Evolutionary conservation across 2,888 invertebrate species (phyloP), one percentile per base, ranked within the genome.

Genomic region (Temnothorax ravouxi): DNA sequence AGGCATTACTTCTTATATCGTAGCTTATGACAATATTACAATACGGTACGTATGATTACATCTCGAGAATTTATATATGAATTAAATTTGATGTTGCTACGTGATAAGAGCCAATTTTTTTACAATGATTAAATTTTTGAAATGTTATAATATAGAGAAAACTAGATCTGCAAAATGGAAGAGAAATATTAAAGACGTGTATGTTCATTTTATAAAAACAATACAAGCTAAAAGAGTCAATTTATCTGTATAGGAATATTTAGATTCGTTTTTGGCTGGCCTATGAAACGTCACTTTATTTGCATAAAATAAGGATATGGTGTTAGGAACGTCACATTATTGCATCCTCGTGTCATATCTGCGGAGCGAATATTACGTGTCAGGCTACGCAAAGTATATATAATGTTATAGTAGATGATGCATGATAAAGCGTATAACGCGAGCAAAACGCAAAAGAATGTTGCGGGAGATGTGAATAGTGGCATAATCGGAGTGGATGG

Each of bases 321-420:
- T 34, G 80, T 71, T 80, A 66, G 25, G 34, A 77, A 67, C 79
- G 82, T 79, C 75, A 72, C 77, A 61, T 87, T 80, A 71, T 85
- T 85, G 69, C 54, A 62, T 62, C 67, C 62, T 88, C 69, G 81
- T 54, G 80, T 75, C 74, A 52, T 81, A 52, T 76, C 62, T 50
- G 59, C 38, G 15, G n/a, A 61, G 47, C 29, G 56, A 74, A 18
- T 47, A 50, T 50, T n/a, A 29, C 76, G 52, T 66, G 59, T 59
- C 79, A 72, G 59, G 34, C 47, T 38, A 59, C n/a, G 79, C 13
- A 71, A 72, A 56, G 38, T 47, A 71, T n/a, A n/a, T n/a, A n/a
- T 13, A 54, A 77, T 18, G 18, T 18, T 59, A 41, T 34, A 34
- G 71, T 59, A 47, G 59, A 79, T 72, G 59, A n/a, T 25, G 72